Base-by-base conservation (phyloP, 1,140 invertebrate genomes). In the Heliconius himera region DNA sequence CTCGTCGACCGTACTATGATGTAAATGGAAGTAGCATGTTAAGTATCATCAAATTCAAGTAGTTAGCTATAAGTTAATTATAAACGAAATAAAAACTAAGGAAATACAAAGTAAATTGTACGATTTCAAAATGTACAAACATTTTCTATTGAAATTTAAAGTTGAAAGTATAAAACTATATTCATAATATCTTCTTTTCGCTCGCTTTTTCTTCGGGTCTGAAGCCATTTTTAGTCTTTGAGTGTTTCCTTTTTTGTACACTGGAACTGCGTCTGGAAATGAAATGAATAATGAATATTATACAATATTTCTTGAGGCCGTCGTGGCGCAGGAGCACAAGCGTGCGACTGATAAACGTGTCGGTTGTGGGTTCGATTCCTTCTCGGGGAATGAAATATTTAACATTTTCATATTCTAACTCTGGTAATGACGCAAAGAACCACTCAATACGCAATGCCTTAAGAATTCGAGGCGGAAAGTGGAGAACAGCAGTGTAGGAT, bases 141-240 rank as follows among this genome's bases (percentile, higher is more conserved):
- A 66, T 26, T 66, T 56, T 13, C n/a, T 66, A 66, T 66, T 66
- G 29, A 60, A 26, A 66, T 22, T 66, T 29, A 66, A 66, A 66
- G n/a, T 26, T 13, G n/a, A 66, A n/a, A 56, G 22, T 56, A n/a
- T 56, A 56, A n/a, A 66, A 66, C 11, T 29, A 66, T 26, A 26
- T 66, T 66, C 22, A 66, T 26, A 22, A 66, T 16, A 66, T 26
- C 60, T 66, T 66, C 26, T 66, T 66, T 11, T 29, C 22, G 60
- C 22, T 26, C 3, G 22, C 22, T 26, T 11, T 29, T 66, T 26
- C 22, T 66, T 29, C 60, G 3, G 29, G 9, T 29, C 60, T 29
- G 22, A 66, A 66, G n/a, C 60, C 26, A 66, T 66, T 66, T 66
- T 9, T 13, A 26, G 60, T 29, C 16, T 3, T 66, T 9, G 11